A percentile compares a stretch with the other conserved stretches of the same genome.
Conservation (phyloP, 2,797 vertebrate genomes). For the Platalea minor region DNA sequence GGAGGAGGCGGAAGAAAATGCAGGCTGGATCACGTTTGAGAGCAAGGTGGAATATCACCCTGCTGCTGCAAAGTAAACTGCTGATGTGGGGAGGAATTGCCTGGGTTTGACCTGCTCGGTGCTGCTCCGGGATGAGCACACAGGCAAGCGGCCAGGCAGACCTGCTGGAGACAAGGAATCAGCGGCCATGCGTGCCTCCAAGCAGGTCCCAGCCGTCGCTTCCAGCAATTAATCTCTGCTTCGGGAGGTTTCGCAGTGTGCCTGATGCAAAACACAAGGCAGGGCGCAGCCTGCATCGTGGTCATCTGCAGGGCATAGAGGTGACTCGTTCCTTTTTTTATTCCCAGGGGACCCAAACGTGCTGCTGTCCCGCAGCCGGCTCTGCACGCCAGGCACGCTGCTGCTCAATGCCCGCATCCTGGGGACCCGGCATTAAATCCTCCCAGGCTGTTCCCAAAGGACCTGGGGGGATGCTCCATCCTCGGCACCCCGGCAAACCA, state of each 20-base stretch:
- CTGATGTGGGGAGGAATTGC: no score
- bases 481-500: background rate
- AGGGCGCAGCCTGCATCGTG: background rate
- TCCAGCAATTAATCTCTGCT: background rate
- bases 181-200: background rate
- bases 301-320: background rate
- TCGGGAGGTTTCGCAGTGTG: background rate
- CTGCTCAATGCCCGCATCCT: background rate
- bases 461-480: no score
- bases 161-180: background rate
- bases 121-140: background rate
- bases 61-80: background rate
- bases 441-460: background rate
- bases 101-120: background rate
- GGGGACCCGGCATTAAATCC: background rate
- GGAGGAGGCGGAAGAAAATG: background rate
- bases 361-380: background rate
- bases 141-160: background rate
- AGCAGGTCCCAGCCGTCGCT: no score
- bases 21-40: fast-evolving
- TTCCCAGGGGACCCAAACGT: background rate
- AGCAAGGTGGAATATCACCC: background rate
- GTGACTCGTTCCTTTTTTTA: background rate
- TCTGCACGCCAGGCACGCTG: background rate
- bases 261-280: background rate